Evolutionary conservation across 2,113 vertebrate genomes (phyloP), one percentile per base, ranked within the genome.

Genomic region (human (Homo sapiens)): DNA sequence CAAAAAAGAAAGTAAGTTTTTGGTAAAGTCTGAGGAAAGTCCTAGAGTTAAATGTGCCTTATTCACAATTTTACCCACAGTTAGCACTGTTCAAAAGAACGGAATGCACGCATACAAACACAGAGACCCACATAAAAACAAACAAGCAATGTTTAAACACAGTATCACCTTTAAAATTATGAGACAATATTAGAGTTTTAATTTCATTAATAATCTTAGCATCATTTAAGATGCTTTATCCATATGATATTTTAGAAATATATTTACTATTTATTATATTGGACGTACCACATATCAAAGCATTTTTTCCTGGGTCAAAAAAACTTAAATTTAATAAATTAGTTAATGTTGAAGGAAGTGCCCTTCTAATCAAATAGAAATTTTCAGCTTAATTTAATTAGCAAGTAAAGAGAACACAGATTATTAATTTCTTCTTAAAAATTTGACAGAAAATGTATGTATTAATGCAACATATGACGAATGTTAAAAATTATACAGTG

Each of bases 381-480:
- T 50, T 75, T 83, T 96, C 40, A 20, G 52, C 35, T 92, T 86
- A 83, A 79, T 79, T 96, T 84, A 0, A 79, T 88, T 97, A 88
- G 22, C 2, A 83, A 76, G 18, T 91, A 48, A 3, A 12, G 22
- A 78, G 30, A 43, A 3, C 73, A 0, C 64, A 73, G 61, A 1
- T 14, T 85, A 88, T 27, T 7, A 92, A 14, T 35, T 43, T 90
- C 40, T 35, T 6, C 2, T 30, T 89, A 93, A 68, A 86, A 66
- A 93, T 78, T 16, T 73, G 78, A 30, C 0, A 57, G 59, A 79
- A 83, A 96, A 30, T 86, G 73, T 81, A 45, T 70, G 32, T 52
- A 80, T 68, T 92, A 78, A 90, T 35, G 5, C 10, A 87, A 82
- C 79, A 17, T 38, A 8, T 93, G 40, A 59, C 11, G 90, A 90